A percentile compares a stretch with the other conserved stretches of the same genome.
These are phyloP conservation scores for Cyclina sinensis DNA, from an alignment of 1,140 invertebrate genomes.

Conservation along the genomic window DNA sequence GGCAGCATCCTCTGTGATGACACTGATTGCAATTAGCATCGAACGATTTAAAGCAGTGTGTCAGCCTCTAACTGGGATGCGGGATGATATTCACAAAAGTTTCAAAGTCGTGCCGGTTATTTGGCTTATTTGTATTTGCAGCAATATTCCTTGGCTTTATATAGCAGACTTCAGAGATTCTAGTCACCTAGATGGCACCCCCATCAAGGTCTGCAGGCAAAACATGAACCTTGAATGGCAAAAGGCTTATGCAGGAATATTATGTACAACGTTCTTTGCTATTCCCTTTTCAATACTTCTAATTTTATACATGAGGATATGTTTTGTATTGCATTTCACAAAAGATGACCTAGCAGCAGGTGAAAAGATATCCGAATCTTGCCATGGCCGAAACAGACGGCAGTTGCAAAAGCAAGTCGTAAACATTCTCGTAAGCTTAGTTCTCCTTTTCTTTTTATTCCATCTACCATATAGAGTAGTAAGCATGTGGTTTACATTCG, in stretches of 20 bases:
- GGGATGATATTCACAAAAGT: conserved; percentile 14
- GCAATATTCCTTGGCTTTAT: conserved; percentile 63
- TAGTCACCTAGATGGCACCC: conserved; percentile 56
- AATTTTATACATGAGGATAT: conserved; percentile 56
- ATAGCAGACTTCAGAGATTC: conserved; percentile 61
- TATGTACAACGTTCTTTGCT: conserved; percentile 35
- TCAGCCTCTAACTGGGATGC: conserved; percentile 91
- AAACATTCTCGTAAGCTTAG: conserved; percentile 29
- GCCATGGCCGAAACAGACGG: background rate
- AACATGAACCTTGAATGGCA: conserved; percentile 38
- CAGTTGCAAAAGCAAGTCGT: background rate
- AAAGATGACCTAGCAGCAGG: background rate
- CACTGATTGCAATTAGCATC: conserved; percentile 94
- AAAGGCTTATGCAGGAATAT: conserved; percentile 41
- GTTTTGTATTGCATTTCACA: conserved; percentile 25
- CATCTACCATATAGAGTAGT: conserved; percentile 33
- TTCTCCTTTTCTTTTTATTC: conserved; percentile 21
- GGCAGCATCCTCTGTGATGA: conserved; percentile 96
- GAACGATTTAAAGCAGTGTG: conserved; percentile 98
- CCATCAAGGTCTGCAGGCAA: conserved; percentile 62
- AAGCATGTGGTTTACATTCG: conserved; percentile 31
- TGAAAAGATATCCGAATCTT: background rate
- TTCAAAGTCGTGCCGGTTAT: conserved; percentile 46
- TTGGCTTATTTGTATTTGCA: conserved; percentile 58
- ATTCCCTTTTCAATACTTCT: conserved; percentile 48